Evolutionary conservation across 1,140 invertebrate species (phyloP).

Genomic region (Lepeophtheirus salmonis): DNA sequence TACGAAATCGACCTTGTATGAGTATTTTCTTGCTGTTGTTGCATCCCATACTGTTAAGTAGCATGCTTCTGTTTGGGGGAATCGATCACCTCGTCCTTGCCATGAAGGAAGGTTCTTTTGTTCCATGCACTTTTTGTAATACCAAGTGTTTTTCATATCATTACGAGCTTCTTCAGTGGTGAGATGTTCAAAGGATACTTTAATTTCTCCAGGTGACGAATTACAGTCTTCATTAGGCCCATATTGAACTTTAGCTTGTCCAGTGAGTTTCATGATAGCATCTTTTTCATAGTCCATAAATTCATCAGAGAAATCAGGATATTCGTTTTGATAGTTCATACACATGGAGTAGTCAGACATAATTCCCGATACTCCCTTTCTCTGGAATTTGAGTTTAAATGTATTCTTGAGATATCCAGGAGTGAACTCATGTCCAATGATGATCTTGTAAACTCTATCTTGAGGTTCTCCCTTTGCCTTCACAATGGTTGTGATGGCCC

Average conservation of each 20-base stretch:
- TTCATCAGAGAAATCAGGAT: constrained; percentile 7
- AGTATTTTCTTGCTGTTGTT: constrained; percentile 18
- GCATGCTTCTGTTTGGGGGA: constrained; percentile 18
- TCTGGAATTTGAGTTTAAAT: background rate
- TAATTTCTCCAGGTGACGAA: background rate
- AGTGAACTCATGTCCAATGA: background rate
- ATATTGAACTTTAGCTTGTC: background rate
- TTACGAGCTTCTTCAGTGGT: constrained; percentile 9
- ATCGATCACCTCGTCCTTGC: background rate
- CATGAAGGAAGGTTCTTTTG: background rate
- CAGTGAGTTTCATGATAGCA: background rate
- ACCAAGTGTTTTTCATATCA: background rate
- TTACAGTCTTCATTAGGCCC: background rate
- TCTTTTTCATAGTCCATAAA: constrained; percentile 1
- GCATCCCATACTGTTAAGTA: constrained; percentile 20
- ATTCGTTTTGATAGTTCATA: background rate
- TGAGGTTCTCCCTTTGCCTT: constrained; percentile 7
- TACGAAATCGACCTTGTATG: constrained; percentile 17
- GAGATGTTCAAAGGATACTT: background rate
- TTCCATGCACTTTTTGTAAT: constrained; percentile 15
- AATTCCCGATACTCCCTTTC: background rate
- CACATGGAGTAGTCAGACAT: constrained; percentile 10
- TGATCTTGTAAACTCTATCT: background rate
- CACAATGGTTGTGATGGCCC: background rate
- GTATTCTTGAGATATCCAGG: constrained; percentile 3